Evolutionary conservation across 1,140 invertebrate species (phyloP), one percentile per base, ranked within the genome.

Genomic region (Drosophila nasuta): DNA sequence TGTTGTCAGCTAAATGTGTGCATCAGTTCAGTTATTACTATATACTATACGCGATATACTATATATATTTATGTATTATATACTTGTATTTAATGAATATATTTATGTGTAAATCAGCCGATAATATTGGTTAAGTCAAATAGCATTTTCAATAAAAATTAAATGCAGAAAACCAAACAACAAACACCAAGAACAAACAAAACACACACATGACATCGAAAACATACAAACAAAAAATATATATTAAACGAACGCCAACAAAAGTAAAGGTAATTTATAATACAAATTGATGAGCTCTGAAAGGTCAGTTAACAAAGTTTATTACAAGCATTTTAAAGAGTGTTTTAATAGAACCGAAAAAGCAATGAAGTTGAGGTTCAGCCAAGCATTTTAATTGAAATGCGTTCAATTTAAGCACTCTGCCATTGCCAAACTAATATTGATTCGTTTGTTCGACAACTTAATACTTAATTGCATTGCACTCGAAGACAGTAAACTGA

Each of bases 111-210:
- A 75, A 62, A 60, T 74, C 66, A 67, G 81, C 74, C 67, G 35
- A 52, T 64, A 57, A 45, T 49, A 66, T 25, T 51, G 63, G 48
- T 69, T 88, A 87, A 82, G 83, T 74, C 52, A 65, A 25, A 67
- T 62, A 54, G 57, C 77, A 67, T 77, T 81, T 83, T 78, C 77
- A 87, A 87, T 83, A 88, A 87, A 87, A 80, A 62, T 25, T 71
- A 30, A 69, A 72, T 80, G 62, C 74, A 74, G 20, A 70, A 65
- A 41, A 43, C 58, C 33, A n/a, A 46, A 30, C n/a, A 46, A 46
- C 6, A 28, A 52, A 69, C 33, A 33, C 13, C 13, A 13, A 13
- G 13, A 13, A 13, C 13, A 13, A 13, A 13, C 13, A 13, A 13
- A 13, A 5, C 33, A 33, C 33, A 33, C 33, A 45, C 30, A 51